Base-by-base conservation (phyloP, 1,140 invertebrate species). In the Trichonephila inaurata region DNA sequence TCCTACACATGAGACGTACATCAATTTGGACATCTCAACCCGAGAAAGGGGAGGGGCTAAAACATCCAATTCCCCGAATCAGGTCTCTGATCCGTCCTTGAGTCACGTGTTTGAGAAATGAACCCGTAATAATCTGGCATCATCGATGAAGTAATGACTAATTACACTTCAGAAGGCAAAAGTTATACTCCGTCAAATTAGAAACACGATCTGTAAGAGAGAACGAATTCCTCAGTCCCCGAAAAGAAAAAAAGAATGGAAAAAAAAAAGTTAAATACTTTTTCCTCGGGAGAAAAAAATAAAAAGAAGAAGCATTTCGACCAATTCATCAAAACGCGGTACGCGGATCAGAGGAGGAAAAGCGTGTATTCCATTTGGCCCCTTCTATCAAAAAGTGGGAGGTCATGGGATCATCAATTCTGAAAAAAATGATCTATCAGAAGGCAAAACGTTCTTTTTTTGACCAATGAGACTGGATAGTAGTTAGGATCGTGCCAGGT, bases 101-200 rank as follows among this genome's bases (percentile, higher is more conserved):
- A 83, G 82, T 58, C 82, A 83, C 51, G 40, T 60, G 82, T n/a
- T 51, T 51, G 82, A 83, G 82, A 83, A 60, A 83, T 51, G 51
- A 83, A 60, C 51, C 40, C 33, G 64, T 72, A 51, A 89, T 33
- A 81, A 40, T 33, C 51, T 61, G 18, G 82, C 51, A 58, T 88
- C 92, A 93, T 93, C 92, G 92, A 93, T 81, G 69, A 93, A 85
- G 81, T 93, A 93, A 88, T 88, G 92, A 93, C 85, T 93, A 93
- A 93, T 93, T 93, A 89, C 92, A 88, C 92, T 93, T 89, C 83
- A 89, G 40, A 93, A 92, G 69, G 91, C 24, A 61, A 88, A 88
- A 93, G 92, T 64, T 58, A 40, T 40, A 82, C 91, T 82, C 82
- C 60, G 64, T 93, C 92, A 93, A 93, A 93, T 88, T 93, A 85